Evolutionary conservation across 1,140 invertebrate genomes (phyloP).

Genomic region (Sinonovacula constricta): DNA sequence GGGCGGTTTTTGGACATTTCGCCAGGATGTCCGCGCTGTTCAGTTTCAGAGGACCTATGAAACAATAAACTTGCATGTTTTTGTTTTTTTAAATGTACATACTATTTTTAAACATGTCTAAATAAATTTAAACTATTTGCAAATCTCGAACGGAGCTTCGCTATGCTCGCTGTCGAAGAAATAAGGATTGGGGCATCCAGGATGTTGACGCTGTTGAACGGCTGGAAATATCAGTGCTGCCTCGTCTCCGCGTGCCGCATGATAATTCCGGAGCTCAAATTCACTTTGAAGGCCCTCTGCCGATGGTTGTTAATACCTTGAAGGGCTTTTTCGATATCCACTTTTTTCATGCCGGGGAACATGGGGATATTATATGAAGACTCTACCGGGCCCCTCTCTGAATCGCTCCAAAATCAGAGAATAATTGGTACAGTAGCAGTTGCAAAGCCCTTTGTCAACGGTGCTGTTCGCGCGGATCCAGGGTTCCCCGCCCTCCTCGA

Average conservation of each 20-base stretch:
- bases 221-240: not conserved
- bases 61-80: not conserved
- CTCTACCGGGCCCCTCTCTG: slow-evolving; percentile 21
- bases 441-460: slow-evolving; percentile 5
- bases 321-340: slow-evolving; percentile 6
- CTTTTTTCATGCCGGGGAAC: slow-evolving; percentile 16
- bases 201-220: slow-evolving; percentile 9
- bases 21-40: not conserved
- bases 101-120: not conserved
- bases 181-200: slow-evolving; percentile 6
- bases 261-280: no score
- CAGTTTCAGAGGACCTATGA: slow-evolving; percentile 3
- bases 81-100: not conserved
- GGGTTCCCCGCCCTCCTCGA: no score
- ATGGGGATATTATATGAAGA: slow-evolving; percentile 27
- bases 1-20: no score
- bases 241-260: slow-evolving; percentile 9
- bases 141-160: not conserved
- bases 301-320: slow-evolving; percentile 11
- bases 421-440: slow-evolving; percentile 10
- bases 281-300: slow-evolving; percentile 14
- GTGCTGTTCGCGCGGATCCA: no score
- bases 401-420: no score
- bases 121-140: not conserved
- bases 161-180: not conserved